Base-by-base conservation (phyloP, 1,140 invertebrate species). In the Zaprionus vittiger region DNA sequence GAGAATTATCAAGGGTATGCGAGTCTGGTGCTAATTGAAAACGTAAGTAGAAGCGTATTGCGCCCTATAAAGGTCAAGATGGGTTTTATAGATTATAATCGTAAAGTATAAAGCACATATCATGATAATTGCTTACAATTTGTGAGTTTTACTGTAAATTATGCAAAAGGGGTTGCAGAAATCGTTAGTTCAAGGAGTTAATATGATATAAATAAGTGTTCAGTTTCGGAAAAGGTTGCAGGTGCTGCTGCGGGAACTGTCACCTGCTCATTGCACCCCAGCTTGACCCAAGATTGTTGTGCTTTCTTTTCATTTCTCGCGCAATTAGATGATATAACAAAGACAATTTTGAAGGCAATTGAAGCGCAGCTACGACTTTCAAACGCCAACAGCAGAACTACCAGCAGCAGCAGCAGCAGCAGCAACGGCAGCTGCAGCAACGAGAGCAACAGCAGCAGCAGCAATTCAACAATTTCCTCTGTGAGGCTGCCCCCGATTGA, bases 311-410 rank as follows among this genome's bases (percentile, higher is more conserved):
- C 15, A 69, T 71, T 41, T 63, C 26, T 44, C 26, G 17, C 22
- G 20, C 64, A 31, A 73, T 37, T 5, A 34, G 67, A 55, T 61
- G 47, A 73, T 68, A 73, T 61, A 57, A 59, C 37, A 64, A 31
- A 49, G 14, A 55, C 63, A 66, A 41, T 15, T 20, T 5, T 44
- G 68, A 79, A 47, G 65, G 54, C 80, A 83, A 79, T 83, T 38
- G 62, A 66, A 73, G 70, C 62, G 54, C 62, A 59, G 28, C 52
- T 4, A 7, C 20, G 59, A 62, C 59, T 70, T 62, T 62, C 59
- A 70, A 62, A 62, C 41, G 67, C 26, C 44, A 47, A 44, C 49
- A 71, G 52, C 34, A 71, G 37, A 34, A 71, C 24, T 17, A 22
- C 15, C 28, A 65, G 20, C 63, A 65, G 12, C 49, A 31, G 14